These are phyloP conservation scores for Rhamphomyia laevipes DNA, from an alignment of 2,888 invertebrate species.

Conservation along the genomic window DNA sequence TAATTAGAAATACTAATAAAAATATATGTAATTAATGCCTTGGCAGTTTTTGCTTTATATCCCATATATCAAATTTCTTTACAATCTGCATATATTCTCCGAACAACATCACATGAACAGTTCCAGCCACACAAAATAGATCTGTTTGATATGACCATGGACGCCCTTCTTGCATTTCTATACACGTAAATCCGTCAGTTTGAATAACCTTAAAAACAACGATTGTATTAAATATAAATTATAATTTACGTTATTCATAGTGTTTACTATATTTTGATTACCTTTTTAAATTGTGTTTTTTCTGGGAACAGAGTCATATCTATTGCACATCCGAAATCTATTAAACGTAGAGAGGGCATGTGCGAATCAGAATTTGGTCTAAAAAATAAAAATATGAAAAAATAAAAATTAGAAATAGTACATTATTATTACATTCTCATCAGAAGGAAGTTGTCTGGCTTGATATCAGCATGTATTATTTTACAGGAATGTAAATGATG, in stretches of 20 bases:
- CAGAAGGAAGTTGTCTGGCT: slow-evolving; percentile 89
- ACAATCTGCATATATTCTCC: slow-evolving; percentile 81
- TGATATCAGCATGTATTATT: slow-evolving; percentile 92
- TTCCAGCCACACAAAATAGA: slow-evolving; percentile 80
- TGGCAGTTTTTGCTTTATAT: slow-evolving; percentile 57
- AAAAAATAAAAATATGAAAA: not conserved
- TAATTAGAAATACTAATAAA: not conserved
- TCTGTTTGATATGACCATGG: slow-evolving; percentile 96
- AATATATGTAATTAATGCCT: slow-evolving; percentile 38
- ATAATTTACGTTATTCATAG: not conserved
- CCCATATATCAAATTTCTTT: slow-evolving; percentile 52
- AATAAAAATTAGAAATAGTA: slow-evolving; percentile 4
- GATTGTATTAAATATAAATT: not conserved
- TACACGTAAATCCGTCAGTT: slow-evolving; percentile 74
- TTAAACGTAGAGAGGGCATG: slow-evolving; percentile 67
- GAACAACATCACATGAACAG: slow-evolving; percentile 77
- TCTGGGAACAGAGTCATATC: slow-evolving; percentile 82
- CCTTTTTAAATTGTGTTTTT: slow-evolving; percentile 62
- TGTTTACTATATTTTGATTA: slow-evolving; percentile 15
- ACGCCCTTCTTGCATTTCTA: slow-evolving; percentile 83
- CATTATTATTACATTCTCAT: slow-evolving; percentile 51
- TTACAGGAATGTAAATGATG: slow-evolving; percentile 73
- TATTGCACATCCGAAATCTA: slow-evolving; percentile 91
- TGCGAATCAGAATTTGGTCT: slow-evolving; percentile 47
- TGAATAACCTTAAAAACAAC: slow-evolving; percentile 47